These are phyloP conservation scores for Sinella curviseta DNA, from an alignment of 1,140 invertebrate genomes.

Conservation along the genomic window DNA sequence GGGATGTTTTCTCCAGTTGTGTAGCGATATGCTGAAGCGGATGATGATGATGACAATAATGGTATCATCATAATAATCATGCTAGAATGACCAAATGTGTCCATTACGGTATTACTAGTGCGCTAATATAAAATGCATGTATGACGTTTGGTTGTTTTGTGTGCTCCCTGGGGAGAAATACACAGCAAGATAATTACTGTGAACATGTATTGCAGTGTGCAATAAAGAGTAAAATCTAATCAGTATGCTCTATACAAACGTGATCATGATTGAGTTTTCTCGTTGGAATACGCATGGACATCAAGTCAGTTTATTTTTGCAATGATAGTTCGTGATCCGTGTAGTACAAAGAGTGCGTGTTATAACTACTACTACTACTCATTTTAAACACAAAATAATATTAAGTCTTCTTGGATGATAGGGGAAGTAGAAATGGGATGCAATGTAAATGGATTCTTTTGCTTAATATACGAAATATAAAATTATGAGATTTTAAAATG, in stretches of 20 bases:
- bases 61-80: not conserved
- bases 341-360: not conserved
- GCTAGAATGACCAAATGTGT: conserved; percentile 10
- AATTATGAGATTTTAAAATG: too few species aligned
- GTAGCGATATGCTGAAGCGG: too few species aligned
- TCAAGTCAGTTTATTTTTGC: not conserved
- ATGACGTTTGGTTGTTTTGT: not conserved
- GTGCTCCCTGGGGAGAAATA: conserved; percentile 5
- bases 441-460: conserved; percentile 2
- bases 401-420: not conserved
- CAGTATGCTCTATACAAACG: not conserved
- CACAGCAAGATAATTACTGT: conserved; percentile 10
- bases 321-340: not conserved
- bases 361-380: not conserved
- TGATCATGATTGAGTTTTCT: not conserved
- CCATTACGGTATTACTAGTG: not conserved
- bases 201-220: not conserved
- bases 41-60: not conserved
- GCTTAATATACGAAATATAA: too few species aligned
- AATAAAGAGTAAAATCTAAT: not conserved
- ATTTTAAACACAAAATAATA: not conserved
- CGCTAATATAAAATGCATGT: not conserved
- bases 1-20: too few species aligned
- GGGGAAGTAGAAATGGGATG: conserved; percentile 3
- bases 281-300: not conserved